Base-by-base conservation (phyloP, 2,113 vertebrate species). In the Thamnaconus septentrionalis region DNA sequence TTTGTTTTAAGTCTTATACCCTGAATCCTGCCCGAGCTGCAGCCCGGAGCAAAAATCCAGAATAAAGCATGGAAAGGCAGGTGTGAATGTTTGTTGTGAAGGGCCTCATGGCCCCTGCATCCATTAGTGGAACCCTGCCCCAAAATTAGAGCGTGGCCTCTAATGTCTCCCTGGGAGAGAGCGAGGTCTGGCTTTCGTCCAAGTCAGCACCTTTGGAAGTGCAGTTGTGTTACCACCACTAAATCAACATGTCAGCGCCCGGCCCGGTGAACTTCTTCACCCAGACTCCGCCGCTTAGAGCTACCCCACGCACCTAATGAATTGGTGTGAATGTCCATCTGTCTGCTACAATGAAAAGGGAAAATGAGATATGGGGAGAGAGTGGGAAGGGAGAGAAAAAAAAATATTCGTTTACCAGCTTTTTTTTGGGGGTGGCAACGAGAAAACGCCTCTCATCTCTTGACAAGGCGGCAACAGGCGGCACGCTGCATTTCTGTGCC, bases 181-280 rank as follows among this genome's bases (percentile, higher is more conserved):
- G 80, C 66, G 80, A 85, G 82, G 79, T 73, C 90, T 92, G 91
- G 90, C 84, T 88, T 90, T 89, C 61, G 62, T 92, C 91, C 90
- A 91, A 91, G 87, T 91, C 87, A 88, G 89, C 90, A 92, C 89
- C 89, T 92, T 90, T 90, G 86, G 88, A 89, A 90, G 87, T 88
- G 90, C 89, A 89, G 86, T 92, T 81, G 84, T 84, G 89, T 92
- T 92, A 92, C 89, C 80, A 61, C 85, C 80, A 90, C 86, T 91
- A 92, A 91, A 91, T 92, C 89, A 91, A 91, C 90, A 91, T 92
- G 91, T 92, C 91, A 91, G 86, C 91, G 58, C 85, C 84, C 77
- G 48, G 79, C 80, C 82, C 76, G 81, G 81, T 87, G 86, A 90
- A 89, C 87, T 87, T 87, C 87, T 89, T 84, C 80, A 82, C 76